Conservation (phyloP, 2,113 vertebrate species). For the Periophthalmodon schlosseri region DNA sequence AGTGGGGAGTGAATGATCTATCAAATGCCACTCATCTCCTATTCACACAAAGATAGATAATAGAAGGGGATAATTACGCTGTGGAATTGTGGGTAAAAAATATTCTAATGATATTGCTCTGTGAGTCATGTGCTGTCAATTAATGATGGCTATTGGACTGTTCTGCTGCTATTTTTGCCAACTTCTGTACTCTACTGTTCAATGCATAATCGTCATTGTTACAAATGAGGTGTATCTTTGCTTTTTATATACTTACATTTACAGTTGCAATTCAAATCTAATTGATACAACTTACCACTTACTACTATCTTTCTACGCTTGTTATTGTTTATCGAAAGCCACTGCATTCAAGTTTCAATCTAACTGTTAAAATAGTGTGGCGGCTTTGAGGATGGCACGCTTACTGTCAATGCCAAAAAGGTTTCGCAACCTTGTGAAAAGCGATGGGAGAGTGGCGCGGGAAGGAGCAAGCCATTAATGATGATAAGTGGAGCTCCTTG, state of each 20-base stretch:
- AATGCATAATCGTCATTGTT: constrained; percentile 45
- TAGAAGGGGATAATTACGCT: constrained; percentile 60
- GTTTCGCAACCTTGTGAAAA: constrained; percentile 60
- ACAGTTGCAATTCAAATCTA: constrained; percentile 56
- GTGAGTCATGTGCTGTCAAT: constrained; percentile 62
- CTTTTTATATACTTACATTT: constrained; percentile 54
- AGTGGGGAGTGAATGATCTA: constrained; percentile 65
- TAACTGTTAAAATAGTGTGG: constrained; percentile 37
- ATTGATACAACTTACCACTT: constrained; percentile 59
- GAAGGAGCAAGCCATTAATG: constrained; percentile 53
- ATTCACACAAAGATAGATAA: constrained; percentile 66
- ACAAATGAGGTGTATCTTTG: constrained; percentile 15
- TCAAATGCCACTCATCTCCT: constrained; percentile 68
- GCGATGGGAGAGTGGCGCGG: constrained; percentile 35
- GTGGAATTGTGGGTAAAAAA: constrained; percentile 52
- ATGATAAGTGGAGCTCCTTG: constrained; percentile 54
- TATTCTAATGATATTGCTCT: constrained; percentile 66
- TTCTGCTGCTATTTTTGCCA: constrained; percentile 61
- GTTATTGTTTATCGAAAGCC: constrained; percentile 61
- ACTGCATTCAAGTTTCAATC: constrained; percentile 47
- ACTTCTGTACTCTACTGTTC: constrained; percentile 42
- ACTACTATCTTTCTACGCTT: constrained; percentile 40
- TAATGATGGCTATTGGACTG: constrained; percentile 59
- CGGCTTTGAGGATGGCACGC: constrained; percentile 58
- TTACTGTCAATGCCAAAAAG: constrained; percentile 44